Conservation (phyloP, 2,113 vertebrate genomes). For the Burhinus oedicnemus region DNA sequence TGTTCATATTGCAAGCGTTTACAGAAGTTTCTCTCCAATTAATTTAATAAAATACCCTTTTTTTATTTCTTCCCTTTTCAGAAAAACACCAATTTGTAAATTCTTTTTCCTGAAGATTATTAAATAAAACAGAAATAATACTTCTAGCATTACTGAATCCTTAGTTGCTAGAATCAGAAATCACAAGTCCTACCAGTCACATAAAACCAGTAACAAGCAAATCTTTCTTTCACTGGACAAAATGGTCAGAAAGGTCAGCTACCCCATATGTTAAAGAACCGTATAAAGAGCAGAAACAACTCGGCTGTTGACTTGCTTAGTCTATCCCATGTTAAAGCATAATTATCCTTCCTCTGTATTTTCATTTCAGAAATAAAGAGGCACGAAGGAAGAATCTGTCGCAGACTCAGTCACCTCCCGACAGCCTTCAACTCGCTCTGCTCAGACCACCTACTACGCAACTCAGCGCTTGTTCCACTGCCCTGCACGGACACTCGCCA, state of each 20-base stretch:
- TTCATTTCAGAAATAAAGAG: not conserved
- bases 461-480: not conserved
- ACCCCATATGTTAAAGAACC: not conserved
- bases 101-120: not conserved
- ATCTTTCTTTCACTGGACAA: not conserved
- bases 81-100: not conserved
- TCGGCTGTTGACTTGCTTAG: not conserved
- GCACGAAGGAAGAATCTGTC: not conserved
- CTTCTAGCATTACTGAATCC: not conserved
- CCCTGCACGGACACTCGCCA: too few relatives aligned
- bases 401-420: not conserved
- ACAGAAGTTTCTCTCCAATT: not conserved
- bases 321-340: not conserved
- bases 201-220: not conserved
- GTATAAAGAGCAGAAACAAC: not conserved
- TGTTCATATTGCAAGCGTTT: not conserved
- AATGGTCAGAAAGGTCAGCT: not conserved
- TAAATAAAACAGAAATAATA: not conserved
- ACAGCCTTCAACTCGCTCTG: not conserved
- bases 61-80: not conserved
- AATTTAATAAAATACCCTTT: not conserved
- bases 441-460: accelerated
- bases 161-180: not conserved
- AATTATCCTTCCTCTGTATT: not conserved
- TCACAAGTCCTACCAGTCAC: not conserved